A percentile compares a stretch with the other conserved stretches of the same genome.
Conservation (phyloP, 1,140 invertebrate genomes). For the Amphibalanus amphitrite region DNA sequence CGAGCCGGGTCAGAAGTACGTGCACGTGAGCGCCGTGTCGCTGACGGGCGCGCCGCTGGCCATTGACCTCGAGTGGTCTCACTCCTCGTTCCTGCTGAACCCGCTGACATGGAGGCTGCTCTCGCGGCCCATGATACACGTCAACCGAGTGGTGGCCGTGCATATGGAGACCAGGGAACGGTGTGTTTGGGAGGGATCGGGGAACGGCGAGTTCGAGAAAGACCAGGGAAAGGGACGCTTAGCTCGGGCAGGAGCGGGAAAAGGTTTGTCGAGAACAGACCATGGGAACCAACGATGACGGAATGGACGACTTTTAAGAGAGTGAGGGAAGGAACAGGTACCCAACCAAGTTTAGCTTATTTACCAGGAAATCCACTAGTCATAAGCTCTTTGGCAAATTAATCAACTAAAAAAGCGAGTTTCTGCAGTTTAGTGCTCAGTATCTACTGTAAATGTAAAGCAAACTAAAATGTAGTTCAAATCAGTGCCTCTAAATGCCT, state of each 20-base stretch:
- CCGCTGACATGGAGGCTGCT: slow-evolving; percentile 63
- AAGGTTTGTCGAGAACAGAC: slow-evolving; percentile 4
- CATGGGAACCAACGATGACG: no score
- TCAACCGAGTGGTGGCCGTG: slow-evolving; percentile 19
- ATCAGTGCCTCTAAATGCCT: no score
- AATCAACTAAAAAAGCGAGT: no score
- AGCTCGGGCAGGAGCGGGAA: not conserved
- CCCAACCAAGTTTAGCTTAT: no score
- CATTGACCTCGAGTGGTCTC: slow-evolving; percentile 54
- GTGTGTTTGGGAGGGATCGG: slow-evolving; percentile 21
- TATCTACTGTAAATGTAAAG: no score
- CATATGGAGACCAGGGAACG: slow-evolving; percentile 19
- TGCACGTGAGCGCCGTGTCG: slow-evolving; percentile 43
- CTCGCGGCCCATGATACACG: slow-evolving; percentile 33
- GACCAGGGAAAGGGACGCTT: slow-evolving; percentile 1
- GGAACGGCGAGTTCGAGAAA: slow-evolving; percentile 17
- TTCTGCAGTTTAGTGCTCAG: no score
- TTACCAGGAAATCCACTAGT: no score
- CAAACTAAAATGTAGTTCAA: no score
- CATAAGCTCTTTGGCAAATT: no score
- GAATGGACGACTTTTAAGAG: no score
- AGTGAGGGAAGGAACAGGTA: no score
- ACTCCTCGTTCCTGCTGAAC: slow-evolving; percentile 54
- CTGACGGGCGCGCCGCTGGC: slow-evolving; percentile 41
- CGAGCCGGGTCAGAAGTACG: slow-evolving; percentile 50